Conservation (phyloP, 2,797 vertebrate genomes). For the Esox masquinongy region DNA sequence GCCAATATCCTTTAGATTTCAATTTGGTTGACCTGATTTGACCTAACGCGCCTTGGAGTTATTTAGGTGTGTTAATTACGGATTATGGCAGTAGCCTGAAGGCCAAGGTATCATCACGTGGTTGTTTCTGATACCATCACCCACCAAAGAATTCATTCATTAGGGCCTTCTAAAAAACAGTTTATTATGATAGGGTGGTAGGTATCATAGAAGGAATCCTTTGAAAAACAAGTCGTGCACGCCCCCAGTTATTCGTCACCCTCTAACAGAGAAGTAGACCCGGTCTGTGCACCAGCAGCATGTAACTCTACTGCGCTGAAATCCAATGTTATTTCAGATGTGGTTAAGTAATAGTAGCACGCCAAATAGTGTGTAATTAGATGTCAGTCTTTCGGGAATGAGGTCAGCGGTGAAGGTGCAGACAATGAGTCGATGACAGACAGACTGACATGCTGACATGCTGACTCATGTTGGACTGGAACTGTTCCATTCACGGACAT, state of each 20-base stretch:
- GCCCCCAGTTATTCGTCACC: neutral
- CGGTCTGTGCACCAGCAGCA: neutral
- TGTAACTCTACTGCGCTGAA: neutral
- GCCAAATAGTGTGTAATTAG: neutral
- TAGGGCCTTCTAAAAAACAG: too few relatives aligned
- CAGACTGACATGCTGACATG: neutral
- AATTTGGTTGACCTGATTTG: too few relatives aligned
- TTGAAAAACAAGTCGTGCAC: too few relatives aligned
- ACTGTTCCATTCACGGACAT: neutral
- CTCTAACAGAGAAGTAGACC: neutral
- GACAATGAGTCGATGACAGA: neutral
- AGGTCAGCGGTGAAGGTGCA: neutral
- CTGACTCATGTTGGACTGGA: neutral
- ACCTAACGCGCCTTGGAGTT: too few relatives aligned
- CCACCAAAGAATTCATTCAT: too few relatives aligned
- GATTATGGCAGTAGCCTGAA: too few relatives aligned
- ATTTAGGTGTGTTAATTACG: too few relatives aligned
- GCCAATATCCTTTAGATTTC: too few relatives aligned
- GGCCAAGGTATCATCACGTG: too few relatives aligned
- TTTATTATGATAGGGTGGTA: too few relatives aligned
- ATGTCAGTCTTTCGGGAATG: neutral
- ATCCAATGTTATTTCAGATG: neutral
- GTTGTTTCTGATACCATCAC: too few relatives aligned
- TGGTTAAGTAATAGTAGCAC: neutral
- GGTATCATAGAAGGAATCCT: too few relatives aligned